A percentile compares a stretch with the other conserved stretches of the same genome.
Conservation (phyloP, 2,797 vertebrate genomes). For the Enteromius mattozi region DNA sequence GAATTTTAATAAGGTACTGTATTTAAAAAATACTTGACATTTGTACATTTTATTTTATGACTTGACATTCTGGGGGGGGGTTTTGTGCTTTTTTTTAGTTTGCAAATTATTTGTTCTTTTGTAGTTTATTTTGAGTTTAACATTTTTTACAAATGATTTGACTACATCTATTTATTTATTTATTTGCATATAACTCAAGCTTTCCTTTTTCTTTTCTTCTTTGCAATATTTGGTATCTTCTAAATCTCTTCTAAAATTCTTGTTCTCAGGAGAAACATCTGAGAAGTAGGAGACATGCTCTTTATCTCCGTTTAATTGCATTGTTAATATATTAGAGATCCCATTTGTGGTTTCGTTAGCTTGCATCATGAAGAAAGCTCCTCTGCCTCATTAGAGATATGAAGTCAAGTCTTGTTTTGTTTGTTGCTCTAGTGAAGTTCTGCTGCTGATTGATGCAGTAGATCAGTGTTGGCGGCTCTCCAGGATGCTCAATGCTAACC, state of each 20-base stretch:
- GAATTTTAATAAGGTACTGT: too few species aligned
- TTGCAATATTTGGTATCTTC: not conserved
- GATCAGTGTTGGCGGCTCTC: constrained; percentile 55
- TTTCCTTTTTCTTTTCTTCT: too few species aligned
- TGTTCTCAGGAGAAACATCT: not conserved
- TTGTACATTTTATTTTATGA: too few species aligned
- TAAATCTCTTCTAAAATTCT: not conserved
- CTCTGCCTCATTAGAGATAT: not conserved
- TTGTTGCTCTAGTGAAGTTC: not conserved
- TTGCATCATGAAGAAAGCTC: not conserved
- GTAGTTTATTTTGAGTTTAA: too few species aligned
- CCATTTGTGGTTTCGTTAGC: not conserved
- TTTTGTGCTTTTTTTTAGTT: too few species aligned
- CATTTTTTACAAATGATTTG: too few species aligned
- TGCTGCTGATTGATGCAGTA: constrained; percentile 64
- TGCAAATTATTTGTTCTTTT: too few species aligned
- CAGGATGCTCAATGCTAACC: constrained; percentile 58
- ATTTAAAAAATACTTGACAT: too few species aligned
- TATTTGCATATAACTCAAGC: too few species aligned
- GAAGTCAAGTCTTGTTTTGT: not conserved
- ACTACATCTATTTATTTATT: too few species aligned
- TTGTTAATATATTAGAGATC: not conserved
- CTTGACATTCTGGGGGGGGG: too few species aligned
- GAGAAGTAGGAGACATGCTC: not conserved
- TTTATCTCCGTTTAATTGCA: not conserved